Conservation (phyloP, 2,797 vertebrate species). For the Gephyroberyx darwinii region DNA sequence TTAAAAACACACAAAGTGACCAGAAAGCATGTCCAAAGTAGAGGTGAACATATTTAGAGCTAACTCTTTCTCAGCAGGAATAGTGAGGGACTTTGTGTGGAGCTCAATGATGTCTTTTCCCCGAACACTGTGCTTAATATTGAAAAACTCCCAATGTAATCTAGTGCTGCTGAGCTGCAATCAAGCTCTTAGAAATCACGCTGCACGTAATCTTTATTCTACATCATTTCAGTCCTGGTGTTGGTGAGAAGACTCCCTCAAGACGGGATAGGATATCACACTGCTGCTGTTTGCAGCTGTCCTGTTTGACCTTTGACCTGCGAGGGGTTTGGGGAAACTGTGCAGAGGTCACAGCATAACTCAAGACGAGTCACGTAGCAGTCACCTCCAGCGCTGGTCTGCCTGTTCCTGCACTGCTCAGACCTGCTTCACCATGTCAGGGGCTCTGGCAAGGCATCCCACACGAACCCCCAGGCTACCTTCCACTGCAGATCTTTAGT, state of each 20-base stretch:
- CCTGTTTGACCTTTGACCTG: conserved; percentile 39
- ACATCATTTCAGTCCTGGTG: conserved; percentile 10
- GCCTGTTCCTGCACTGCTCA: conserved; percentile 24
- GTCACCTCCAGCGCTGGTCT: conserved; percentile 33
- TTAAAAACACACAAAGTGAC: too few species aligned
- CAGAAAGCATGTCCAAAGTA: too few species aligned
- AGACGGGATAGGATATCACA: not conserved
- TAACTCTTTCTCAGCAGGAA: too few species aligned
- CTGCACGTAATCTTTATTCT: not conserved
- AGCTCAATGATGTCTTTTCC: not conserved
- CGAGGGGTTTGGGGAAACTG: not conserved
- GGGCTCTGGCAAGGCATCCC: conserved; percentile 36
- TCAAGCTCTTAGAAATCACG: not conserved
- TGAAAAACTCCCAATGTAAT: not conserved
- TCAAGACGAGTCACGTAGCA: conserved; percentile 36
- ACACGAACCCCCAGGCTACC: conserved; percentile 20
- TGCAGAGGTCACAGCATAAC: conserved; percentile 33
- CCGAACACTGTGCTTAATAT: conserved; percentile 3
- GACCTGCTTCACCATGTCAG: conserved; percentile 42
- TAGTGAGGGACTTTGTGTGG: too few species aligned
- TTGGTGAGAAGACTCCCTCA: conserved; percentile 9
- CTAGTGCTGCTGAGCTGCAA: not conserved
- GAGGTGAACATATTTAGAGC: too few species aligned
- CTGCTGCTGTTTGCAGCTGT: conserved; percentile 33
- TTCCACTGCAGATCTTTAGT: conserved; percentile 20